A percentile compares a stretch with the other conserved stretches of the same genome.
Conservation (phyloP, 2,797 vertebrate species). For the Rhinophrynus dorsalis region DNA sequence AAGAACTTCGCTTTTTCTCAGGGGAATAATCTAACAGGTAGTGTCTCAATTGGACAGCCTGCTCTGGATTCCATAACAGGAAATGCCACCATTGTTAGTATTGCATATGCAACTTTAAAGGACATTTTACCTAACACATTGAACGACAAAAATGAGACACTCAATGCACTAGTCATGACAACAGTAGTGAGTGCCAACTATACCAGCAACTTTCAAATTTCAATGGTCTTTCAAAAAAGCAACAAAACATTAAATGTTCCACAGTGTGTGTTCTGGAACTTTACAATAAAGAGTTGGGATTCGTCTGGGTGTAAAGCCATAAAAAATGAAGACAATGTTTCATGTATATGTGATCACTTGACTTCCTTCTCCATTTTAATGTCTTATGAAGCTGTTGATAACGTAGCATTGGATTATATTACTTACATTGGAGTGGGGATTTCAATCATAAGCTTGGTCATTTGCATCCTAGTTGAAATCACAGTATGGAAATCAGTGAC, state of each 20-base stretch:
- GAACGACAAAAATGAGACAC: fast-evolving
- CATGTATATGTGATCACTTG: constrained; percentile 80
- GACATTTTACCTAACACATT: constrained; percentile 62
- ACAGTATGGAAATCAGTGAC: constrained; percentile 83
- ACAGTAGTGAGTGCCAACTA: constrained; percentile 59
- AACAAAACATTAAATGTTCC: constrained; percentile 54
- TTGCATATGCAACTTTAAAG: constrained; percentile 71
- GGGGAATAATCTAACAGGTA: background rate
- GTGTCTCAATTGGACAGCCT: background rate
- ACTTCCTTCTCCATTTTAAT: constrained; percentile 91
- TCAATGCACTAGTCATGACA: constrained; percentile 75
- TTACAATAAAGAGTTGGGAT: constrained; percentile 78
- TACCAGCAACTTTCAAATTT: constrained; percentile 55
- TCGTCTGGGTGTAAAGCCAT: constrained; percentile 63
- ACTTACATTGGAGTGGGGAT: constrained; percentile 80
- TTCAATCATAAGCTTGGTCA: constrained; percentile 78
- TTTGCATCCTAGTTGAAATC: constrained; percentile 82
- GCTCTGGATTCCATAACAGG: constrained; percentile 42
- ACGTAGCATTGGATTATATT: constrained; percentile 61
- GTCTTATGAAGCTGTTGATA: constrained; percentile 60
- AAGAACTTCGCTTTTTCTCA: background rate
- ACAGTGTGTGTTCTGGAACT: constrained; percentile 89
- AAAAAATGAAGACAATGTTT: constrained; percentile 1
- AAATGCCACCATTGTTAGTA: constrained; percentile 67
- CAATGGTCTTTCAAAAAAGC: constrained; percentile 70